A percentile compares a stretch with the other conserved stretches of the same genome.
These are phyloP conservation scores for Eretmochelys imbricata DNA, from an alignment of 2,113 vertebrate genomes.

Conservation along the genomic window DNA sequence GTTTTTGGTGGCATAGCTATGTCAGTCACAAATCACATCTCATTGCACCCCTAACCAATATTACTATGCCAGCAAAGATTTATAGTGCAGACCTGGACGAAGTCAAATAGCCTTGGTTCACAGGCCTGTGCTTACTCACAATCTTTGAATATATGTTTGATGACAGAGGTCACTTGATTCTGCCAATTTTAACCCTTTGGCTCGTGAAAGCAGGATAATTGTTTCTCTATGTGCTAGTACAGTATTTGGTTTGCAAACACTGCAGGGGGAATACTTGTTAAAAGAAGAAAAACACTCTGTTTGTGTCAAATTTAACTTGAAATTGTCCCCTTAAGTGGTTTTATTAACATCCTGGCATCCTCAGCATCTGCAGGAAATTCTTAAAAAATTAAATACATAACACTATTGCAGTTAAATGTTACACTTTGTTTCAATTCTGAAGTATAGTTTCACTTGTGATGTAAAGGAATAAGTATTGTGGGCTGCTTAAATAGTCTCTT, in stretches of 20 bases:
- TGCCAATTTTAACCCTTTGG: background rate
- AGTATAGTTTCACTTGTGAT: background rate
- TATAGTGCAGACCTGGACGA: background rate
- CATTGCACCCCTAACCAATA: background rate
- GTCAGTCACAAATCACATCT: background rate
- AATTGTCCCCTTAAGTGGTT: background rate
- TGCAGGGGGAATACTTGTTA: background rate
- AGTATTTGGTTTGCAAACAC: background rate
- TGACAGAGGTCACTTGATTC: background rate
- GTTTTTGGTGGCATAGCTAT: background rate
- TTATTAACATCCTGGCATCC: background rate
- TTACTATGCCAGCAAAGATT: background rate
- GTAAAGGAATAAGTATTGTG: background rate
- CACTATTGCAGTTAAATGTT: background rate
- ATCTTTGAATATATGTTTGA: background rate
- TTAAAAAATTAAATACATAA: background rate
- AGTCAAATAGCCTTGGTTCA: background rate
- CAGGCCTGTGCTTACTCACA: background rate
- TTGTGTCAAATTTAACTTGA: background rate
- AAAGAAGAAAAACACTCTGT: background rate
- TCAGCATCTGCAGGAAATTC: background rate
- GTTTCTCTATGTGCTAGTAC: background rate
- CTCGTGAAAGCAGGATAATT: background rate
- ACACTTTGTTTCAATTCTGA: background rate
- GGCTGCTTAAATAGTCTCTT: background rate